Conservation (phyloP, 2,113 vertebrate genomes). For the Datnioides undecimradiatus region DNA sequence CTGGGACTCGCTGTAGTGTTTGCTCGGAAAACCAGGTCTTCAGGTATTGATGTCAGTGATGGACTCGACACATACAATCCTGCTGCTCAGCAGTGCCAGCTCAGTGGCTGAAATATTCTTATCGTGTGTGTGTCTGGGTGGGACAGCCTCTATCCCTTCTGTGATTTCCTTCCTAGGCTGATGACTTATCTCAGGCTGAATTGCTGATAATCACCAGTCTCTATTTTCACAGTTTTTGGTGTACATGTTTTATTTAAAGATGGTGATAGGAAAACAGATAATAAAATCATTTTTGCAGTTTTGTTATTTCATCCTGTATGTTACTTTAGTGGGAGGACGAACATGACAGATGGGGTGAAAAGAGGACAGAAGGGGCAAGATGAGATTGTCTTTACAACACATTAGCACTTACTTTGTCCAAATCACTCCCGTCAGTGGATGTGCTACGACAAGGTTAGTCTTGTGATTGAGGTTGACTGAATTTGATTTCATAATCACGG, state of each 20-base stretch:
- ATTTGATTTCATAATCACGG: conserved; percentile 44
- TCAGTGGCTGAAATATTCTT: neutral
- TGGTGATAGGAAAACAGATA: neutral
- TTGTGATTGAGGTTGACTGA: conserved; percentile 52
- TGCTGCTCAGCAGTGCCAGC: neutral
- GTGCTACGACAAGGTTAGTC: conserved; percentile 22
- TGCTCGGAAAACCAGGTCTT: neutral
- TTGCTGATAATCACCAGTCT: neutral
- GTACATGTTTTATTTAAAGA: neutral
- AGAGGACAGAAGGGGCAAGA: neutral
- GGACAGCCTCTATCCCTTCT: conserved; percentile 4
- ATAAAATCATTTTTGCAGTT: neutral
- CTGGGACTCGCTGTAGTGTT: neutral
- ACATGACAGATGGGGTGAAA: neutral
- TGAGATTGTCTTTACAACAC: neutral
- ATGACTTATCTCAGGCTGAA: neutral
- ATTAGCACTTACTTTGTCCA: conserved; percentile 2
- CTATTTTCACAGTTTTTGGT: neutral
- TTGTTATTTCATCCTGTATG: neutral
- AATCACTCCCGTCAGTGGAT: conserved; percentile 1
- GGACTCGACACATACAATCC: neutral
- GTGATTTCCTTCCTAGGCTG: neutral
- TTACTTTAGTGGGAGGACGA: neutral
- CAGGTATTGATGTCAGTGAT: neutral
- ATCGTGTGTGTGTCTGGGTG: neutral